Evolutionary conservation across 2,797 vertebrate species (phyloP), one percentile per base, ranked within the genome.

Genomic region (Sebastes reedi): DNA sequence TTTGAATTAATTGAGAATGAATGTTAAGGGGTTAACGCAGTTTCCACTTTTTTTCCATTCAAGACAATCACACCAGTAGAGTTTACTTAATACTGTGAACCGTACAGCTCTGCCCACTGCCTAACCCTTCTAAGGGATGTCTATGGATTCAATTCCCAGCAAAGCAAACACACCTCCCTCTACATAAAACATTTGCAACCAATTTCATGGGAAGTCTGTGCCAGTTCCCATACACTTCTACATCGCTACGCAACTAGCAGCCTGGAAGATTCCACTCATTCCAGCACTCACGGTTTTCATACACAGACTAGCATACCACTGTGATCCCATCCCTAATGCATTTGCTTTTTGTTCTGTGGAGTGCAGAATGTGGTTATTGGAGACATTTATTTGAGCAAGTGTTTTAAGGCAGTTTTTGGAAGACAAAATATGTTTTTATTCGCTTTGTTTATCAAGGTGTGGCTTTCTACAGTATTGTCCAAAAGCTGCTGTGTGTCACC

Each of bases 181-280:
- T 55, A 64, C 50, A 73, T 75, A 61, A 78, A 73, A 75, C 66
- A 42, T 67, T 56, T 64, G 18, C 70, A 68, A 73, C 12, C 22
- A 62, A 9, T 78, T 67, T 73, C 39, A 64, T 60, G 36, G 27
- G 18, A 50, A 32, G 55, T 52, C 29, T 11, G 4, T 32, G 30
- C 77, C 61, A 70, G 39, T 64, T 85, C 67, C 74, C 36, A 77
- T 71, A 72, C 76, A 42, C 36, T 24, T 71, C 56, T 65, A 8
- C 72, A 80, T 77, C 14, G 25, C 74, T 77, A 5, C 74, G 24
- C n/a, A 65, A 42, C 59, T 68, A 42, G 29, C 58, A 69, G 54
- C 59, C 70, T 67, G 27, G 27, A 75, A 72, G 72, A 90, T 88
- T 92, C 86, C 68, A 71, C 11, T 77, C 80, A 77, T 89, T 87